Evolutionary conservation across 1,140 invertebrate species (phyloP), one percentile per base, ranked within the genome.

Genomic region (Apis florea): DNA sequence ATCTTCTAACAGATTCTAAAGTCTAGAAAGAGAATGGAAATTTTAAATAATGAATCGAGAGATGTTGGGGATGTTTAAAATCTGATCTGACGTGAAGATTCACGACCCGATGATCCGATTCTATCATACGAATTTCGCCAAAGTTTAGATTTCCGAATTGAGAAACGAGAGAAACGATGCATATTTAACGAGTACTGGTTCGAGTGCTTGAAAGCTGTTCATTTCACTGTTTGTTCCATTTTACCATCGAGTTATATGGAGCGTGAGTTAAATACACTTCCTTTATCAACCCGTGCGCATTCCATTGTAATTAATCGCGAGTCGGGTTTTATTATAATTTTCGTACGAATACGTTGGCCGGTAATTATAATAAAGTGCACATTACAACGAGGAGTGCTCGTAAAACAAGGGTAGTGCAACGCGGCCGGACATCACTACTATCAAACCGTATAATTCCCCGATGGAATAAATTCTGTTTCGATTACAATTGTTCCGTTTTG

Each of bases 401-500:
- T 72, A 56, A 79, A 79, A 72, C 58, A 56, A 73, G 13, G n/a
- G 51, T 4, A 51, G 78, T 51, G 31, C 31, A 40, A 73, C 66
- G 53, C 53, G 19, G 26, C 17, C 21, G 51, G 15, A 53, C 40
- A 15, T 74, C 54, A 72, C 19, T 67, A n/a, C 71, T n/a, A 67
- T 67, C 40, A 26, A 74, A 31, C 53, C 53, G 13, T n/a, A 80
- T 66, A 80, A 74, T 66, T 74, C 61, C 79, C 70, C 19, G 40
- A 19, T 58, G 53, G 53, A 80, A 58, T 80, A 74, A 80, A 80
- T 74, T 75, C 63, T 63, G 64, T 80, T 74, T 80, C 79, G 79
- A 80, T 74, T 74, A 66, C 31, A n/a, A 74, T 51, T 80, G 71
- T 74, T 67, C 71, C 71, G 70, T 74, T 74, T 72, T 51, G 61